Percentiles rank a stretch among this genome's conserved stretches.
Conservation (phyloP, 2,888 invertebrate species). For the Hipparchia sbordonii region DNA sequence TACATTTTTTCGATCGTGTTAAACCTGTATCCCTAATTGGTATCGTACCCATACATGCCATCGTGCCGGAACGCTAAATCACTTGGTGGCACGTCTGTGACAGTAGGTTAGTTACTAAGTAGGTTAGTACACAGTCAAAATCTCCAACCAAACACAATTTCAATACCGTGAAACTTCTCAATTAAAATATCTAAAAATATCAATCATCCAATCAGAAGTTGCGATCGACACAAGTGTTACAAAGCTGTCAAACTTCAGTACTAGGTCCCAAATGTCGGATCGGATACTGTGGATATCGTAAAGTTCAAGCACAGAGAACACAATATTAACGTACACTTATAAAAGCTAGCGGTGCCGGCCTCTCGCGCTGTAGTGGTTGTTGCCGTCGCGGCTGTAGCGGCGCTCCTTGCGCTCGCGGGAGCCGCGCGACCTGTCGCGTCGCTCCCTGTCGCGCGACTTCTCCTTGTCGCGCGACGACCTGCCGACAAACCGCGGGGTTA, state of each 20-base stretch:
- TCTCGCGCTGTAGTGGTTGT: slow-evolving; percentile 63
- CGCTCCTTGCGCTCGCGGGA: slow-evolving; percentile 66
- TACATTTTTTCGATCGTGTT: too few species aligned
- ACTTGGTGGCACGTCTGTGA: too few species aligned
- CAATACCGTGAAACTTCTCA: too few species aligned
- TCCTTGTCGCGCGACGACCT: slow-evolving; percentile 64
- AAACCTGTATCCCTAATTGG: too few species aligned
- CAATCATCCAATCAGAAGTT: too few species aligned
- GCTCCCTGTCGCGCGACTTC: slow-evolving; percentile 65
- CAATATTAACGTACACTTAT: background rate
- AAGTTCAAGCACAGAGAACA: background rate
- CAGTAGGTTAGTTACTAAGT: too few species aligned
- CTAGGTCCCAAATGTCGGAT: background rate
- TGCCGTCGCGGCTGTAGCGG: slow-evolving; percentile 71
- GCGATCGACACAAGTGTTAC: too few species aligned
- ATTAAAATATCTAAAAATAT: too few species aligned
- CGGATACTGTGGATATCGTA: background rate
- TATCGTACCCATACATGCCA: too few species aligned
- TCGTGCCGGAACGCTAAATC: too few species aligned
- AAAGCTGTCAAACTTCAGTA: background rate
- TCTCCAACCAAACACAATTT: too few species aligned
- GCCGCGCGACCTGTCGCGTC: slow-evolving; percentile 64
- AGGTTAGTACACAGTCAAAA: too few species aligned
- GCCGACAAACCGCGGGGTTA: slow-evolving; percentile 6
- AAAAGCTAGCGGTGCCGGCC: slow-evolving; percentile 65